phyloP scores from a whole-genome alignment of 2,888 invertebrate species.

The Cerastoderma edule region DNA sequence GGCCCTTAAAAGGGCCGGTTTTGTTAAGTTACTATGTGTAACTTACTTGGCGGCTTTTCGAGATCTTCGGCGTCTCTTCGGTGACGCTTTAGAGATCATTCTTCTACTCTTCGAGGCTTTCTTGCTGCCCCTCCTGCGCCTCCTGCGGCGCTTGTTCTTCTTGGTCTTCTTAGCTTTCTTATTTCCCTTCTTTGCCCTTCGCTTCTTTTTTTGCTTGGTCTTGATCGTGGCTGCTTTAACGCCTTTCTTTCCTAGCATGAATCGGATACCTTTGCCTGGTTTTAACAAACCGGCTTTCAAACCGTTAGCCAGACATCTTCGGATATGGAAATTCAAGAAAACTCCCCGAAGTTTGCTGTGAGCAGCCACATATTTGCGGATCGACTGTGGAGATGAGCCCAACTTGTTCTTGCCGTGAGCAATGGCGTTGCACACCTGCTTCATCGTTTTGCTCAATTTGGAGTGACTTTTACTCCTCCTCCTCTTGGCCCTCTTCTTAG shows the following conservation, averaged over 20 bases:
- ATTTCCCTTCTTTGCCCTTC: conserved; percentile 19
- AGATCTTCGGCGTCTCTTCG: conserved; percentile 40
- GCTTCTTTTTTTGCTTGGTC: conserved; percentile 21
- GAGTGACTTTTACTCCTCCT: conserved; percentile 18
- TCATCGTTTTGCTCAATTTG: conserved; percentile 17
- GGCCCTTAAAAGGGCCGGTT: conserved; percentile 61
- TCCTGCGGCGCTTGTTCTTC: conserved; percentile 21
- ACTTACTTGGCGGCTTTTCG: conserved; percentile 49
- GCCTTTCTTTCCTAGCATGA: conserved; percentile 23
- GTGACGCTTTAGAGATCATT: conserved; percentile 28
- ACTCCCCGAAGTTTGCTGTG: conserved; percentile 46
- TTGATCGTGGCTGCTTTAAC: conserved; percentile 11
- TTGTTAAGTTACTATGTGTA: conserved; percentile 41
- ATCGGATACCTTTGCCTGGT: conserved; percentile 10
- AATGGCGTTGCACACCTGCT: conserved; percentile 37
- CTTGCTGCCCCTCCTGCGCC: conserved; percentile 25
- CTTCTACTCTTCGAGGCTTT: conserved; percentile 27
- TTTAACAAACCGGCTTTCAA: conserved; percentile 23
- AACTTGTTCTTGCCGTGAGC: conserved; percentile 36
- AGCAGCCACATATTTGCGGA: conserved; percentile 55
- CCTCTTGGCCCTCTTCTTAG: conserved; percentile 38
- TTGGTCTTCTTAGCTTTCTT: conserved; percentile 25
- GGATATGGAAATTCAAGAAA: conserved; percentile 45
- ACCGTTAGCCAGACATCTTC: conserved; percentile 35
- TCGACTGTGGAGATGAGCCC: conserved; percentile 50